Evolutionary conservation across 2,797 vertebrate species (phyloP), one percentile per base, ranked within the genome.

Genomic region (Poeciliopsis paucimaculata): DNA sequence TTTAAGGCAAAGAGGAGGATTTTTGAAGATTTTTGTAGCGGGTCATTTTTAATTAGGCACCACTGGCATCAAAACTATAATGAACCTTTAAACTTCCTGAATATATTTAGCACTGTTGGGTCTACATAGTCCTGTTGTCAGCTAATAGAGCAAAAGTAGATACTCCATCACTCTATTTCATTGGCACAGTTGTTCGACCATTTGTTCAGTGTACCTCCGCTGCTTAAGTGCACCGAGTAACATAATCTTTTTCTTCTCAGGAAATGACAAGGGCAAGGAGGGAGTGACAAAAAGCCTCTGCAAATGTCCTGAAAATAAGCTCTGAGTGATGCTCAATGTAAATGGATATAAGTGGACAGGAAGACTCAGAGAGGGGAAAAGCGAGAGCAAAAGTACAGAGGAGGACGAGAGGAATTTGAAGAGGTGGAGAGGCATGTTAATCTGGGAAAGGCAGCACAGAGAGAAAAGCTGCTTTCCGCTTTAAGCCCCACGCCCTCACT

Each of bases 391-490:
- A 82, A 86, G 82, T 43, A 31, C 41, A 16, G 79, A 78, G 82
- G 82, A 83, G 84, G 87, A 86, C 39, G 36, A 86, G 87, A 88
- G 81, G 84, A 84, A 90, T 91, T 90, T 85, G 81, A 80, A 90
- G 90, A 85, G 83, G 79, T 83, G 79, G 89, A 87, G 88, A 88
- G 92, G 94, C 94, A 95, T 93, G 92, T 92, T 94, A 95, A 95
- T 94, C 88, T 84, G 86, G 89, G 86, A 84, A 79, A 90, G 90
- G 90, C 87, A 83, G 88, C 78, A 46, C 76, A 86, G 82, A 93
- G 84, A 92, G 85, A 91, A 93, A 94, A 93, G 89, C 90, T 90
- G 79, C 89, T 91, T 91, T 89, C 84, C 87, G 83, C 77, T 91
- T 83, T 92, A 84, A 88, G 83, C 90, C 82, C 89, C 91, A 90